Percentiles rank a stretch among this genome's conserved stretches.
These are phyloP conservation scores for Elysia crispata DNA, from an alignment of 2,888 invertebrate genomes.

Conservation along the genomic window DNA sequence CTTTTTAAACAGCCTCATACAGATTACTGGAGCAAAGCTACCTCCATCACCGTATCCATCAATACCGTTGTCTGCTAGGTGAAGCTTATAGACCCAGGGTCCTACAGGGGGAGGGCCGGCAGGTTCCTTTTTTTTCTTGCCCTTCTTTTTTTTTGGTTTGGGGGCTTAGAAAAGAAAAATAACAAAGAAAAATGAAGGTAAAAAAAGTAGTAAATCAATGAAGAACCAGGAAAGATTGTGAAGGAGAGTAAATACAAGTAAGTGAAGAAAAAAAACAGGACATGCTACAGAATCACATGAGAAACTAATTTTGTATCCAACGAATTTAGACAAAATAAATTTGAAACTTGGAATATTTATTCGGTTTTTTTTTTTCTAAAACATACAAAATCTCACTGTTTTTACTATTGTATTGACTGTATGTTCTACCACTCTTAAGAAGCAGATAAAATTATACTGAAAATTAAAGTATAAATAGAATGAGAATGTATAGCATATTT, in stretches of 20 bases:
- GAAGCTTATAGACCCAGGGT: conserved; percentile 75
- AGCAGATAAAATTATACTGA: too few species aligned
- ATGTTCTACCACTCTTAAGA: too few species aligned
- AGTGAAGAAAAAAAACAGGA: too few species aligned
- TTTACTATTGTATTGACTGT: too few species aligned
- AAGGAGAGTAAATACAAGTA: background rate
- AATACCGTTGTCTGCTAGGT: conserved; percentile 77
- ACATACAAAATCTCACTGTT: too few species aligned
- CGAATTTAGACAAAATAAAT: too few species aligned
- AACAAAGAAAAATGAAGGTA: background rate
- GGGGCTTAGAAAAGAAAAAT: background rate
- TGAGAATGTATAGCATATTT: too few species aligned
- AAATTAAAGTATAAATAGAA: too few species aligned
- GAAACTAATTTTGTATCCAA: too few species aligned
- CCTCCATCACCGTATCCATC: conserved; percentile 69
- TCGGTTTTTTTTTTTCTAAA: too few species aligned
- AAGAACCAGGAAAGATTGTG: background rate
- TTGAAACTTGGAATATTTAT: too few species aligned
- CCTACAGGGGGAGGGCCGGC: conserved; percentile 73
- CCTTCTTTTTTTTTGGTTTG: conserved; percentile 52
- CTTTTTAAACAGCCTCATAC: conserved; percentile 73
- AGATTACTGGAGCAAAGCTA: conserved; percentile 71
- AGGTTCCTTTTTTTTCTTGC: conserved; percentile 73
- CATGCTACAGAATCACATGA: too few species aligned
- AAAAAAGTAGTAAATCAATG: background rate